A percentile compares a stretch with the other conserved stretches of the same genome.
Conservation (phyloP, 2,797 vertebrate genomes). For the Alauda arvensis region DNA sequence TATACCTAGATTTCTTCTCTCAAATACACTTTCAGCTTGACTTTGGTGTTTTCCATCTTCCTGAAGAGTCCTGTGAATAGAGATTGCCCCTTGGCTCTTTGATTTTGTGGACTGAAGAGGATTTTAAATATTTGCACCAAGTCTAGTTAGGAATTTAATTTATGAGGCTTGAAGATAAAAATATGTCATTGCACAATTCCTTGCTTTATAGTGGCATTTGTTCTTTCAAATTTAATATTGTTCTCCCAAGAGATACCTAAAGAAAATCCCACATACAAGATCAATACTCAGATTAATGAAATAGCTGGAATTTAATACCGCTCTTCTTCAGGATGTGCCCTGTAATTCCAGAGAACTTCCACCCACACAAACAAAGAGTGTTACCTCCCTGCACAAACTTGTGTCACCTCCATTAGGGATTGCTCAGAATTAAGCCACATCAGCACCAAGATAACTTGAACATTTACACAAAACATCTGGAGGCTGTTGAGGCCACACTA, state of each 20-base stretch:
- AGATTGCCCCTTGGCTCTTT: neutral
- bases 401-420: neutral
- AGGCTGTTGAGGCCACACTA: neutral
- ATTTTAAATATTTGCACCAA: neutral
- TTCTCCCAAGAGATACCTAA: neutral
- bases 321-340: neutral
- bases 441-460: neutral
- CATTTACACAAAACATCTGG: neutral
- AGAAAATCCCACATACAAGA: neutral
- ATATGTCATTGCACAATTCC: neutral
- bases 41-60: neutral
- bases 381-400: neutral
- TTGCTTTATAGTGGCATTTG: neutral
- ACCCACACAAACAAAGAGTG: neutral
- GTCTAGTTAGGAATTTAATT: neutral
- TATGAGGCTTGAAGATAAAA: neutral
- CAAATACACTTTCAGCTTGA: neutral
- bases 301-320: neutral
- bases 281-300: neutral
- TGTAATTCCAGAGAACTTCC: neutral
- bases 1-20: neutral
- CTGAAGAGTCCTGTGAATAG: neutral
- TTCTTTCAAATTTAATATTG: constrained; percentile 8
- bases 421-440: neutral
- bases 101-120: neutral